These are phyloP conservation scores for Saccostrea echinata DNA, from an alignment of 1,140 invertebrate genomes.

Conservation along the genomic window DNA sequence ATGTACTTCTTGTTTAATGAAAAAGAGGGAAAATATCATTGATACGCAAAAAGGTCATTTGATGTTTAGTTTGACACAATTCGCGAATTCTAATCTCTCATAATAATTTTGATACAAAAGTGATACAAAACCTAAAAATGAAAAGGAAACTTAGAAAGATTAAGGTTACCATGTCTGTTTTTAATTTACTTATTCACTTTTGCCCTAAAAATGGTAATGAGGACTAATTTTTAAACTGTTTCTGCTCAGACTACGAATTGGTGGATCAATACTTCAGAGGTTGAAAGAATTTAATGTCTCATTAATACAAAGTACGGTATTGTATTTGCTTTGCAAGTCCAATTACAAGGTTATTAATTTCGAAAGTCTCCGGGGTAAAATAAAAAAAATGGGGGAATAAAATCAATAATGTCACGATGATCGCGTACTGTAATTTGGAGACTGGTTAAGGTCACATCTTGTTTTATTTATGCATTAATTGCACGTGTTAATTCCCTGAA, in stretches of 20 bases:
- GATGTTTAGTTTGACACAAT: too few relatives aligned
- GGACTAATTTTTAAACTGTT: too few relatives aligned
- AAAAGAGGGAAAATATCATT: too few relatives aligned
- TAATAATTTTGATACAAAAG: too few relatives aligned
- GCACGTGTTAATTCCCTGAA: background rate
- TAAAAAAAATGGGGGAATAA: background rate
- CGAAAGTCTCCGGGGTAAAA: background rate
- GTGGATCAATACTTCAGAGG: background rate
- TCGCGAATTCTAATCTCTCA: too few relatives aligned
- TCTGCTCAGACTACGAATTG: background rate
- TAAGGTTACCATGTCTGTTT: too few relatives aligned
- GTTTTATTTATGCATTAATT: constrained; percentile 22
- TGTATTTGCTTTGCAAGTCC: background rate
- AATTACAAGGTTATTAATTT: background rate
- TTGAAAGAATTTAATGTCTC: background rate
- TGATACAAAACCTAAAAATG: too few relatives aligned
- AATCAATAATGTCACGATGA: background rate
- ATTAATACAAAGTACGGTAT: background rate
- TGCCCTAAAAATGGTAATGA: too few relatives aligned
- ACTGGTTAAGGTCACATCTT: background rate
- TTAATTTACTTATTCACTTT: too few relatives aligned
- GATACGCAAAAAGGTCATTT: too few relatives aligned
- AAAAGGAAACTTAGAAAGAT: too few relatives aligned
- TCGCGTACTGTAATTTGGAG: background rate
- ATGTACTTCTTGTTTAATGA: too few relatives aligned